phyloP scores from a whole-genome alignment of 2,888 invertebrate species.

The Melieria crassipennis region DNA sequence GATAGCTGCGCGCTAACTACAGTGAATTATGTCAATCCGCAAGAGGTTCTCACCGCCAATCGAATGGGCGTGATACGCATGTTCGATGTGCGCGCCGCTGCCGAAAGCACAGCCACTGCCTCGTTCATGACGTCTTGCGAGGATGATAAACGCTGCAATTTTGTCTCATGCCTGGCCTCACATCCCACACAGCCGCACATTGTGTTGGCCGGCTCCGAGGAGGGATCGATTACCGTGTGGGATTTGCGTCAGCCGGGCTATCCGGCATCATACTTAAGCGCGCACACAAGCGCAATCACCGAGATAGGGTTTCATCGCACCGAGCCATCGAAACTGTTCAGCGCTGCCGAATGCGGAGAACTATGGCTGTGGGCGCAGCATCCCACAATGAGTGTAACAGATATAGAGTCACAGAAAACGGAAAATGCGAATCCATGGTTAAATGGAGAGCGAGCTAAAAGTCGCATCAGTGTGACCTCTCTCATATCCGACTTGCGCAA shows the following conservation, averaged over 20 bases:
- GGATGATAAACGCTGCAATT: constrained; percentile 68
- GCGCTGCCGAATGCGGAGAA: constrained; percentile 82
- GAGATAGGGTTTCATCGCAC: constrained; percentile 89
- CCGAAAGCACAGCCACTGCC: constrained; percentile 70
- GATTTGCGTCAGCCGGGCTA: constrained; percentile 85
- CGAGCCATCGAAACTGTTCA: constrained; percentile 84
- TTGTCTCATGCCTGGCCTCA: constrained; percentile 78
- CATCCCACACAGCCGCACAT: constrained; percentile 92
- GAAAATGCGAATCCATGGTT: constrained; percentile 71
- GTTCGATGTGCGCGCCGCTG: constrained; percentile 80
- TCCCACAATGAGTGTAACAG: constrained; percentile 32
- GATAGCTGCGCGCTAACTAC: constrained; percentile 85
- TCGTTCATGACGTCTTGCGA: constrained; percentile 79
- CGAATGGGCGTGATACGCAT: constrained; percentile 90
- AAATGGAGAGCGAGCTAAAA: constrained; percentile 75
- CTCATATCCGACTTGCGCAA: constrained; percentile 80
- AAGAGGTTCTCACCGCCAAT: constrained; percentile 81
- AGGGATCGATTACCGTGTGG: constrained; percentile 89
- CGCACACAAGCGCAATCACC: constrained; percentile 79
- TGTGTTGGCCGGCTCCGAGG: constrained; percentile 84
- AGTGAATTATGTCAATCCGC: constrained; percentile 77
- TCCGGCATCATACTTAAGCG: constrained; percentile 83
- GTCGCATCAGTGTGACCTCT: constrained; percentile 69
- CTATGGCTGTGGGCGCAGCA: constrained; percentile 91
- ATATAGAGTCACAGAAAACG: constrained; percentile 44